These are phyloP conservation scores for Sebastiscus albofasciatus DNA, from an alignment of 2,797 vertebrate genomes.

Conservation along the genomic window DNA sequence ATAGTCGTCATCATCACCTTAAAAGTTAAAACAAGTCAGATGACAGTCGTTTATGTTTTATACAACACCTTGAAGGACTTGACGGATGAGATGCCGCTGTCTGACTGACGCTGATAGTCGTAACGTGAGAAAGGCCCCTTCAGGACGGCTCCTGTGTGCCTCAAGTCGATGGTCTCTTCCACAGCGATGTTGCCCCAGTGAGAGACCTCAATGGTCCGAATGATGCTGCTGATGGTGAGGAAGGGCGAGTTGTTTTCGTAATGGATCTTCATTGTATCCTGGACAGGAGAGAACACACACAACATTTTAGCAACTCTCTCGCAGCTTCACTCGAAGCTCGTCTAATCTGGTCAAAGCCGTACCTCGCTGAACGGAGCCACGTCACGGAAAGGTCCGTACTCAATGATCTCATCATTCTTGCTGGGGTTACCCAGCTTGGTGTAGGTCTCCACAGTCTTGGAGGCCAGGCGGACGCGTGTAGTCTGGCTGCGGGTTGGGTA, in stretches of 20 bases:
- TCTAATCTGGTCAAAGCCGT: neutral
- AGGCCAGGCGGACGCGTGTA: constrained; percentile 91
- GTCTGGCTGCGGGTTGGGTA: constrained; percentile 92
- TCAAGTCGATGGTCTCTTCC: constrained; percentile 95
- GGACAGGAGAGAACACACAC: neutral
- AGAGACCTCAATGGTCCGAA: constrained; percentile 94
- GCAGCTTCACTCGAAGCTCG: neutral
- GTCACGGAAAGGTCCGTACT: constrained; percentile 95
- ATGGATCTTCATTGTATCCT: constrained; percentile 95
- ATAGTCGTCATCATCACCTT: neutral
- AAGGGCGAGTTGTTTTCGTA: constrained; percentile 98
- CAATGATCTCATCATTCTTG: constrained; percentile 91
- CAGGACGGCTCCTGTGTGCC: constrained; percentile 93
- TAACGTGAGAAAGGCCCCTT: constrained; percentile 98
- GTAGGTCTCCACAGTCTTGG: constrained; percentile 94
- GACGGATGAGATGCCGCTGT: constrained; percentile 98
- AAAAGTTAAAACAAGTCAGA: neutral
- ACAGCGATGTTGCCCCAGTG: constrained; percentile 99
- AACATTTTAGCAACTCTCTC: neutral
- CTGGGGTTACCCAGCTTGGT: constrained; percentile 95
- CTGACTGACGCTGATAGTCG: constrained; percentile 97
- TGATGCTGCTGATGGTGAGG: constrained; percentile 95
- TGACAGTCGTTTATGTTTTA: neutral
- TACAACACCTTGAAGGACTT: constrained; percentile 94
- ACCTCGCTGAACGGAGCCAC: constrained; percentile 92